Base-by-base conservation (phyloP, 1,140 invertebrate genomes). In the Liolophura sinensis region DNA sequence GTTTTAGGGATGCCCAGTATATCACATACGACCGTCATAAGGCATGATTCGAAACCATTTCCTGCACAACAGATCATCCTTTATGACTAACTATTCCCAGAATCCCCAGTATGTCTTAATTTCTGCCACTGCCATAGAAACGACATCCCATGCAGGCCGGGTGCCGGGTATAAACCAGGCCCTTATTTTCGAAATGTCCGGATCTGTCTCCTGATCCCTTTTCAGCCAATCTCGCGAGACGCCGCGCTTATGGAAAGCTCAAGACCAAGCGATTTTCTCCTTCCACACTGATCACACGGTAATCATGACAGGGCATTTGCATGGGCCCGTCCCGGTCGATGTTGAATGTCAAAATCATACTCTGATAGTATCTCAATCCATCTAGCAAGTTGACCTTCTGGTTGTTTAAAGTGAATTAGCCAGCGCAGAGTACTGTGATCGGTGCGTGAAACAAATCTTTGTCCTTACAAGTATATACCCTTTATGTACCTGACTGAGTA, bases 401-500 rank as follows among this genome's bases (percentile, higher is more conserved):
- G 56, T 3, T 49, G 4, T n/a, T 40, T 48, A 54, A 66, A 66
- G 1, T 50, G 50, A 1, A 60, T 15, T 20, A 66, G 40, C 64
- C 64, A 66, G 0, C 46, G 47, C 24, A 66, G 57, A 0, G 52
- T 47, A 15, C 49, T 46, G 20, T 66, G 64, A 27, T 66, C 64
- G 4, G 64, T 66, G 0, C 64, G 3, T 12, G 60, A 14, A 1
- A 22, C 6, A 50, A 66, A 60, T 25, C 5, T 3, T 25, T 18
- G 15, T 1, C 64, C 56, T 27, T 68, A 68, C 1, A 83, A 18
- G 46, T 69, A 69, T 49, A 77, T 60, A 40, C 50, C 68, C 63
- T 7, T 69, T 67, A 27, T 68, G 48, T n/a, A 55, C 27, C 62
- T 79, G 75, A 15, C 62, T 62, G 18, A 82, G 69, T 4, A 76